Percentiles rank a stretch among this genome's conserved stretches.
Conservation (phyloP, 64 coral and sea anemone species). For the Trachythela sp. region DNA sequence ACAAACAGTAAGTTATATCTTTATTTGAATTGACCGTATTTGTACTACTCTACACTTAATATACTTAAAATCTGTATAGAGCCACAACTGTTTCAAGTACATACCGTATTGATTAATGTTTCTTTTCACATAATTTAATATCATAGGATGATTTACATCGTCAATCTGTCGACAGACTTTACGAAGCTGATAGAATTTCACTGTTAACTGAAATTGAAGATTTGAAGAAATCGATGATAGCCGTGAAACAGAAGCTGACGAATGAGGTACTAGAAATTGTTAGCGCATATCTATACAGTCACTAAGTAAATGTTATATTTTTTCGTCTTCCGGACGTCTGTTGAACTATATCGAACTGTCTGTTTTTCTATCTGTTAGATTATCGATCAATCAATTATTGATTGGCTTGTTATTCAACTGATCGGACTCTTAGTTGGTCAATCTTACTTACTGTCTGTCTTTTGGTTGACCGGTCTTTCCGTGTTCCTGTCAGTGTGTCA, state of each 20-base stretch:
- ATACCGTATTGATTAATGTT: neutral
- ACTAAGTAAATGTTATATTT: too few relatives aligned
- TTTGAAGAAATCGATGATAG: neutral
- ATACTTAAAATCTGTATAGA: neutral
- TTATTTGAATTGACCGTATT: neutral
- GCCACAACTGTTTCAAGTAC: too few relatives aligned
- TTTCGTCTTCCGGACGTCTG: too few relatives aligned
- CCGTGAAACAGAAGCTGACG: neutral
- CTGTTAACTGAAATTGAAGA: neutral
- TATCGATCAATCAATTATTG: too few relatives aligned
- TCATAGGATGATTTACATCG: neutral
- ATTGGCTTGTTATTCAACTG: too few relatives aligned
- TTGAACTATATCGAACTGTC: too few relatives aligned
- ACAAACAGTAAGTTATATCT: neutral
- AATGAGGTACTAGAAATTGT: neutral
- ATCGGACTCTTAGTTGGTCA: too few relatives aligned
- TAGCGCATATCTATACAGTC: neutral
- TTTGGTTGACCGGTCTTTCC: too few relatives aligned
- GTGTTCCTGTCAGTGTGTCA: too few relatives aligned
- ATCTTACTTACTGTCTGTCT: too few relatives aligned
- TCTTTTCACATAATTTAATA: neutral
- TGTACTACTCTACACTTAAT: neutral
- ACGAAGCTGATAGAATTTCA: neutral
- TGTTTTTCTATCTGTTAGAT: too few relatives aligned
- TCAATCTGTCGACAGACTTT: neutral